Evolutionary conservation across 2,797 vertebrate species (phyloP).

Genomic region (Hapalemur alaotrensis): DNA sequence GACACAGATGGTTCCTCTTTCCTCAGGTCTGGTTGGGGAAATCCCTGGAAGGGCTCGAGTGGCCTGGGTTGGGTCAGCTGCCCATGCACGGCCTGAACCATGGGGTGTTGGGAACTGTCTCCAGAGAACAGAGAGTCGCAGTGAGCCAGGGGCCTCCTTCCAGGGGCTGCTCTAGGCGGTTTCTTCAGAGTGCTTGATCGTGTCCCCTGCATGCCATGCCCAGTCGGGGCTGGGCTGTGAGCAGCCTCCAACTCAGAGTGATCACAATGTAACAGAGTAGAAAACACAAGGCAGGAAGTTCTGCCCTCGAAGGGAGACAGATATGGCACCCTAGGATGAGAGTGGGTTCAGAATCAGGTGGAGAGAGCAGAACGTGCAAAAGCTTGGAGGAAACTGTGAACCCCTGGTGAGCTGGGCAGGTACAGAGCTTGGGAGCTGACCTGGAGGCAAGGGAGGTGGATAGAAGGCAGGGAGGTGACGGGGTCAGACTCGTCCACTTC

Average conservation of each 20-base stretch:
- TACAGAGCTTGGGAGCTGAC: not conserved
- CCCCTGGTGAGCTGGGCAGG: not conserved
- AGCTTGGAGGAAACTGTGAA: not conserved
- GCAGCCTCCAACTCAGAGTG: not conserved
- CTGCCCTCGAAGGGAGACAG: not conserved
- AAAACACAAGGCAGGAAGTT: not conserved
- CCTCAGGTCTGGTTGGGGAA: not conserved
- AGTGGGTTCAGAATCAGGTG: not conserved
- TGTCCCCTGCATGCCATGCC: not conserved
- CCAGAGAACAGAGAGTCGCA: not conserved
- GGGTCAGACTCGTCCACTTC: not conserved
- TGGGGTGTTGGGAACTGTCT: not conserved
- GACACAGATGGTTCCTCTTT: not conserved
- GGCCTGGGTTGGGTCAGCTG: not conserved
- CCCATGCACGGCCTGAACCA: not conserved
- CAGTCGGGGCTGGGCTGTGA: not conserved
- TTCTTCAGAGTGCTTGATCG: not conserved
- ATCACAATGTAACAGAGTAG: not conserved
- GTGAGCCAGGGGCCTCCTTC: not conserved
- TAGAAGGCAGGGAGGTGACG: not conserved
- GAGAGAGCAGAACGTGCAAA: not conserved
- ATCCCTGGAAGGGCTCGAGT: not conserved
- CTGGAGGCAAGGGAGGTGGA: too few relatives aligned
- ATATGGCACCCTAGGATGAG: not conserved
- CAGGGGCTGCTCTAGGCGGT: not conserved